Percentiles rank a stretch among this genome's conserved stretches.
These are phyloP conservation scores for Heliangelus exortis DNA, from an alignment of 2,797 vertebrate genomes.

Conservation along the genomic window DNA sequence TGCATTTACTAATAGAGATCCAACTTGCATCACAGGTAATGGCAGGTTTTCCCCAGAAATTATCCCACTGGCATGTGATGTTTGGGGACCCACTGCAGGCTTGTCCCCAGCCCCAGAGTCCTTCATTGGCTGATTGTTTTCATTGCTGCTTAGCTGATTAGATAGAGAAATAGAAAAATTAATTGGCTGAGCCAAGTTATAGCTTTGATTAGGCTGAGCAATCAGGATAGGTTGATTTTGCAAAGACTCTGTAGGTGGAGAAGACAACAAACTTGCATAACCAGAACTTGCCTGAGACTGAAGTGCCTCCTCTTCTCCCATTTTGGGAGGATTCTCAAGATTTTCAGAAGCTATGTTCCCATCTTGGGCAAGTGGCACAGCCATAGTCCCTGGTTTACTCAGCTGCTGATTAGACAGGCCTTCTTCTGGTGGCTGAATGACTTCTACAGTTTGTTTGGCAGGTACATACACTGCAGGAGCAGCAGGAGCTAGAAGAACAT, in stretches of 20 bases:
- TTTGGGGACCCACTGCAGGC: constrained; percentile 47
- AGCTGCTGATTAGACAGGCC: constrained; percentile 62
- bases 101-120: constrained; percentile 62
- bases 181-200: constrained; percentile 83
- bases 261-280: constrained; percentile 90
- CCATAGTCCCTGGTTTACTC: constrained; percentile 57
- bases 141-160: constrained; percentile 76
- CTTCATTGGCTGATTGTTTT: constrained; percentile 77
- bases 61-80: constrained; percentile 53
- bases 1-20: constrained; percentile 44
- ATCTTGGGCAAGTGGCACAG: constrained; percentile 62
- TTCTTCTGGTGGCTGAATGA: constrained; percentile 93
- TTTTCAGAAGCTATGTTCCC: constrained; percentile 85
- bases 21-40: constrained; percentile 38
- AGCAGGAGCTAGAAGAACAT: constrained; percentile 92
- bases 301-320: constrained; percentile 83
- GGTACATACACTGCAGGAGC: constrained; percentile 88
- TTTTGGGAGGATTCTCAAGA: constrained; percentile 94
- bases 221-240: constrained; percentile 89
- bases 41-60: constrained; percentile 64
- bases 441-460: constrained; percentile 81
- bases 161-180: constrained; percentile 67
- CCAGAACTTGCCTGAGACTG: constrained; percentile 88
- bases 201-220: constrained; percentile 90
- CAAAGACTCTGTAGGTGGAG: constrained; percentile 84